Evolutionary conservation across 2,113 vertebrate species (phyloP).

Genomic region (Bungarus multicinctus): DNA sequence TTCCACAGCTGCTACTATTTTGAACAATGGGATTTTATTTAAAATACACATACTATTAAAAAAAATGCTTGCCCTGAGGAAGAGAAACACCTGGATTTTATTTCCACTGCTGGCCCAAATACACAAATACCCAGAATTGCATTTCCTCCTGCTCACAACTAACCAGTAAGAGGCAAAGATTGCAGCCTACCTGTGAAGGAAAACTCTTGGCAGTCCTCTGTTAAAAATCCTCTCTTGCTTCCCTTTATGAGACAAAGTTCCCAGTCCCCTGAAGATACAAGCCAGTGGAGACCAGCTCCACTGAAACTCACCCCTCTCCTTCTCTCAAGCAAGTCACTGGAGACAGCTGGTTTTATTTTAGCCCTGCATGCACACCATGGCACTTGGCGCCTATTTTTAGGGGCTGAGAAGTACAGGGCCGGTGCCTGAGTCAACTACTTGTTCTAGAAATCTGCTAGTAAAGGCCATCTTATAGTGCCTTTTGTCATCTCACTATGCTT

Average conservation of each 20-base stretch:
- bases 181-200: slow-evolving; percentile 18
- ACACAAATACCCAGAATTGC: neutral
- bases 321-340: slow-evolving; percentile 69
- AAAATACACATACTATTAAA: neutral
- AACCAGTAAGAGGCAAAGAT: slow-evolving; percentile 1
- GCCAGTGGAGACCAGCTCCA: slow-evolving; percentile 84
- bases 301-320: slow-evolving; percentile 63
- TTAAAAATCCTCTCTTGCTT: slow-evolving; percentile 52
- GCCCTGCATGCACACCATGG: slow-evolving; percentile 63
- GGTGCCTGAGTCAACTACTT: slow-evolving; percentile 63
- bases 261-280: slow-evolving; percentile 72
- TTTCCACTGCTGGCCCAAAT: neutral
- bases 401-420: slow-evolving; percentile 72
- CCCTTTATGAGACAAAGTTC: slow-evolving; percentile 61
- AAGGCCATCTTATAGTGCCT: slow-evolving; percentile 58
- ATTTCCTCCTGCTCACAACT: slow-evolving; percentile 31
- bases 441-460: slow-evolving; percentile 68
- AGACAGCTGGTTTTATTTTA: slow-evolving; percentile 87
- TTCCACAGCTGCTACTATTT: neutral
- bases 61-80: neutral
- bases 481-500: slow-evolving; percentile 22
- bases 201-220: slow-evolving; percentile 57
- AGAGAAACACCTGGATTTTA: neutral
- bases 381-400: slow-evolving; percentile 76
- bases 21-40: neutral